phyloP scores from a whole-genome alignment of 2,888 invertebrate genomes.

The Hymenopus coronatus region DNA sequence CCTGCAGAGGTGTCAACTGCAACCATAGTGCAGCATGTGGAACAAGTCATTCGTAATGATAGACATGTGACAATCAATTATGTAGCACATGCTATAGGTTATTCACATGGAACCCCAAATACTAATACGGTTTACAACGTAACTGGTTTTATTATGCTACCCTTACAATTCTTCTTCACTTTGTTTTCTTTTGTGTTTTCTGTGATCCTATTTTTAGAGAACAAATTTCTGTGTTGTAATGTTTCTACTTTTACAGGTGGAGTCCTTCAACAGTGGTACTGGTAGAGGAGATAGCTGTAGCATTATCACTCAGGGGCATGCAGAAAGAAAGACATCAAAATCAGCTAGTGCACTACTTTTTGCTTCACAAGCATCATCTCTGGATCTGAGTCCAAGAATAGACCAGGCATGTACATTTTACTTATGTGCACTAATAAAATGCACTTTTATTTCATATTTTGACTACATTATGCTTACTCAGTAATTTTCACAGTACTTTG shows the following conservation, averaged over 20 bases:
- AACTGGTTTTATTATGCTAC: too few relatives aligned
- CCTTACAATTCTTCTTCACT: too few relatives aligned
- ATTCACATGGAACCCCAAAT: too few relatives aligned
- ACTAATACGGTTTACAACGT: too few relatives aligned
- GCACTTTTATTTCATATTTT: neutral
- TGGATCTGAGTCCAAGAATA: constrained; percentile 38
- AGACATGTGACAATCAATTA: too few relatives aligned
- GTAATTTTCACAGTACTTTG: too few relatives aligned
- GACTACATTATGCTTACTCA: too few relatives aligned
- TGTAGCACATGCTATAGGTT: too few relatives aligned
- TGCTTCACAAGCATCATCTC: constrained; percentile 27
- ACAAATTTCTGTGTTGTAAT: neutral
- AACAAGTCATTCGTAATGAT: too few relatives aligned
- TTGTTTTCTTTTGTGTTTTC: neutral
- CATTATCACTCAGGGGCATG: neutral
- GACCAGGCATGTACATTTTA: constrained; percentile 35
- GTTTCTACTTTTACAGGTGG: neutral
- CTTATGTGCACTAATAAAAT: neutral
- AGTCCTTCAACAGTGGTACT: constrained; percentile 17
- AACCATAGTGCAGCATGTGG: too few relatives aligned
- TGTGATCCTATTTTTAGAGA: neutral
- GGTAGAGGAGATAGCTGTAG: neutral
- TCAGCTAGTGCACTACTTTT: neutral
- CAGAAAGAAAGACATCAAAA: neutral
- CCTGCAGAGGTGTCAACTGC: too few relatives aligned